phyloP scores from a whole-genome alignment of 2,888 invertebrate genomes.

The Nomada lathburiana region DNA sequence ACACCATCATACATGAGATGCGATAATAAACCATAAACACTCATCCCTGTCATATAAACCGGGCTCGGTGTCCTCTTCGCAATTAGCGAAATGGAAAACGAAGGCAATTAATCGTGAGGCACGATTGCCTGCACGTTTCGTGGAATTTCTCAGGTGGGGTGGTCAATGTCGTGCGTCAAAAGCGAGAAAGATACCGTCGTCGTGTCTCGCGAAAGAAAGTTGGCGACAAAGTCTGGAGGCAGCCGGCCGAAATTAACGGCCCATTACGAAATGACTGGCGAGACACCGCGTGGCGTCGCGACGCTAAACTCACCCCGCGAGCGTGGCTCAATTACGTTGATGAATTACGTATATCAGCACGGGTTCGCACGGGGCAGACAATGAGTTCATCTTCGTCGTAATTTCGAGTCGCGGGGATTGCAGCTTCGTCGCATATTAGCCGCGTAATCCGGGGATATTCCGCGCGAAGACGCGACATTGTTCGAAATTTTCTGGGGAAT shows the following conservation, averaged over 20 bases:
- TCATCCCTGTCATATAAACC: too few relatives aligned
- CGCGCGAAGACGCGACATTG: constrained; percentile 11
- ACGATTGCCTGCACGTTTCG: neutral
- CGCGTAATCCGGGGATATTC: constrained; percentile 18
- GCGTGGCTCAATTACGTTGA: constrained; percentile 76
- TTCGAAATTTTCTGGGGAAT: constrained; percentile 17
- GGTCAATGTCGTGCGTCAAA: constrained; percentile 48
- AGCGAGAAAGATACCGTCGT: neutral
- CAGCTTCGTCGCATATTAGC: constrained; percentile 33
- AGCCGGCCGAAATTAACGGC: constrained; percentile 73
- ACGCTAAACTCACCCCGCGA: constrained; percentile 57
- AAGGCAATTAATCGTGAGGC: constrained; percentile 35
- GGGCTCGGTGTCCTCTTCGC: constrained; percentile 10
- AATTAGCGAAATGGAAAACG: constrained; percentile 36
- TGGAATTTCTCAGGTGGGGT: constrained; percentile 11
- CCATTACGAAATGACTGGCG: constrained; percentile 73
- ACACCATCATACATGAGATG: too few relatives aligned
- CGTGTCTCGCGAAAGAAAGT: constrained; percentile 40
- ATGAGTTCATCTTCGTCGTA: constrained; percentile 77
- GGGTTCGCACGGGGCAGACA: constrained; percentile 54
- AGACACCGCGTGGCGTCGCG: constrained; percentile 57
- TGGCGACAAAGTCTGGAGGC: constrained; percentile 65
- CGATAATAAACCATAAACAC: constrained; percentile 5
- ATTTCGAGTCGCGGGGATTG: constrained; percentile 28
- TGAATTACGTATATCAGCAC: constrained; percentile 73